These are phyloP conservation scores for Sitta carolinensis DNA, from an alignment of 2,797 vertebrate genomes.

Conservation along the genomic window DNA sequence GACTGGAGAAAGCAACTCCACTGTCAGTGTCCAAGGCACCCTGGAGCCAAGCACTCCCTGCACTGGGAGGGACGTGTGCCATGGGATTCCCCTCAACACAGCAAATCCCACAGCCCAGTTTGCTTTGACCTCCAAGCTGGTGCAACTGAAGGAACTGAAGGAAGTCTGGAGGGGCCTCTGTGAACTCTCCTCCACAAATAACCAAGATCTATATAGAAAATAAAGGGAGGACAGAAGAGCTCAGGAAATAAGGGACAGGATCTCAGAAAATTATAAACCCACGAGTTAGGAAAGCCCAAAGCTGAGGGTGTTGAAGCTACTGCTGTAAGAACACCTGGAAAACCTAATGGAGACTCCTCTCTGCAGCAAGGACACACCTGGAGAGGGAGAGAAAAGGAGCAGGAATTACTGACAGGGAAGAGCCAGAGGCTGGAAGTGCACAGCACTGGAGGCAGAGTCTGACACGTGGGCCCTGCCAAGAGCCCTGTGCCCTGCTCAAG, in stretches of 20 bases:
- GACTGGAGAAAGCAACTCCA: background rate
- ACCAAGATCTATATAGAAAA: background rate
- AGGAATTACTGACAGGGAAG: background rate
- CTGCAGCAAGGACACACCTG: constrained; percentile 48
- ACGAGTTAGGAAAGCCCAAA: constrained; percentile 71
- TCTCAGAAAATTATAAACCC: constrained; percentile 61
- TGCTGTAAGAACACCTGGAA: constrained; percentile 55
- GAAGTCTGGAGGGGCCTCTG: background rate
- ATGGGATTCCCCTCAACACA: background rate
- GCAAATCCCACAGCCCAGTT: background rate
- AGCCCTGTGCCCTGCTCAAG: background rate
- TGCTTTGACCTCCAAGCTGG: background rate
- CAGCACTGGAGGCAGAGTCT: background rate
- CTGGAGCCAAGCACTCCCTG: background rate
- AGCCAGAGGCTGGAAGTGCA: background rate
- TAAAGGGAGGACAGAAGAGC: background rate
- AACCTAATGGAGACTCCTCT: constrained; percentile 6
- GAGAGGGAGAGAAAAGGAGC: background rate
- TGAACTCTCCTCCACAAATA: background rate
- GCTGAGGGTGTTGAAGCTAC: constrained; percentile 51
- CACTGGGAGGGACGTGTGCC: background rate
- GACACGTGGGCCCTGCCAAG: accelerated
- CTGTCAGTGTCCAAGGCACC: background rate
- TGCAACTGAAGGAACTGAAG: background rate
- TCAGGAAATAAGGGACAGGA: background rate